phyloP scores from a whole-genome alignment of 1,140 invertebrate genomes.

The Acyrthosiphon pisum region DNA sequence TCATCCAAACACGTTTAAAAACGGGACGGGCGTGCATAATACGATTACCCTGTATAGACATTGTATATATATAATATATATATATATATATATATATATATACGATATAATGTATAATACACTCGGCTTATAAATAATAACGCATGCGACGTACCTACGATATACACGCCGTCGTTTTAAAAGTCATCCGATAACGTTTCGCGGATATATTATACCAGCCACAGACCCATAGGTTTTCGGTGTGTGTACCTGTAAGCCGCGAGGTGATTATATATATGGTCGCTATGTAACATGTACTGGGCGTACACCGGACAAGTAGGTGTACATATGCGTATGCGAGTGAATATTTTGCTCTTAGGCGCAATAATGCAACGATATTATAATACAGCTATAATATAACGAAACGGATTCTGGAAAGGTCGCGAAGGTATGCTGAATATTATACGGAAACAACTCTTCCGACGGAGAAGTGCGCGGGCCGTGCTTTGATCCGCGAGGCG shows the following conservation, averaged over 20 bases:
- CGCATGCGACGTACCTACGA: not conserved
- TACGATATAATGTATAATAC: not conserved
- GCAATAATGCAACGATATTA: not conserved
- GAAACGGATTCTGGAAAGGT: conserved; percentile 29
- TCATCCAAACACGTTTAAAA: not conserved
- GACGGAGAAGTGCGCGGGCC: not conserved
- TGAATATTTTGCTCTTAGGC: conserved; percentile 11
- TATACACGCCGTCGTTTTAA: not conserved
- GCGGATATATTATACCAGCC: not conserved
- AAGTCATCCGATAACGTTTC: not conserved
- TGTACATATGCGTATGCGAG: not conserved
- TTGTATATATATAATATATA: not conserved
- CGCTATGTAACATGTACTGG: conserved; percentile 17
- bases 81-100: too few species aligned
- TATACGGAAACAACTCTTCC: not conserved
- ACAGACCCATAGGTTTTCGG: not conserved
- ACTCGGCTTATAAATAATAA: not conserved
- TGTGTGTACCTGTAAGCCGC: not conserved
- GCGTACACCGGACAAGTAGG: not conserved
- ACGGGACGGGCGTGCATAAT: not conserved
- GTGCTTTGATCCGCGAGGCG: not conserved
- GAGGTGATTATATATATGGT: conserved; percentile 7
- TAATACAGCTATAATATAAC: not conserved
- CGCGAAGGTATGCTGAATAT: not conserved
- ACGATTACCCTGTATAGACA: not conserved